Conservation (phyloP, 2,888 invertebrate genomes). For the Hemistola chrysoprasaria region DNA sequence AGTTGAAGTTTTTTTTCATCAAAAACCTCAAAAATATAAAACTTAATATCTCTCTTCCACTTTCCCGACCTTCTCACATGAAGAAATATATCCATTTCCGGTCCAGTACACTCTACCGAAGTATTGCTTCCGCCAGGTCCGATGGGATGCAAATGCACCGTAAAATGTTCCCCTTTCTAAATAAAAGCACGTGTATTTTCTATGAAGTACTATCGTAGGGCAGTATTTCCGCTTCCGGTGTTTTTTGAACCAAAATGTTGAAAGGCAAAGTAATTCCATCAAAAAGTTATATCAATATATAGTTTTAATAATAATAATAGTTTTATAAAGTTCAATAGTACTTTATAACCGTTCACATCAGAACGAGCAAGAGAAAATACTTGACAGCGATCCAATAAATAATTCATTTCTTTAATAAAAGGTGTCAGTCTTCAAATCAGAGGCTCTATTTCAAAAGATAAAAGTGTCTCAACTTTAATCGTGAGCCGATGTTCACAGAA, state of each 20-base stretch:
- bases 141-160: slow-evolving; percentile 8
- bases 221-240: too few species aligned
- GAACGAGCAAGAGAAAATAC: too few species aligned
- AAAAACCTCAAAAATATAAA: too few species aligned
- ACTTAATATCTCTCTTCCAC: slow-evolving; percentile 2
- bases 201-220: too few species aligned
- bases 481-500: slow-evolving; percentile 38
- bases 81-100: slow-evolving; percentile 19
- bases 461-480: slow-evolving; percentile 40
- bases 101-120: slow-evolving; percentile 8
- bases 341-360: too few species aligned
- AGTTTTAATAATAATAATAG: too few species aligned
- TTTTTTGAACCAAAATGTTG: too few species aligned
- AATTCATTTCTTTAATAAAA: slow-evolving; percentile 16
- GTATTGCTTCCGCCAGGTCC: slow-evolving; percentile 12
- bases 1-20: too few species aligned
- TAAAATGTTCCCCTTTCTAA: background rate
- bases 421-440: slow-evolving; percentile 14
- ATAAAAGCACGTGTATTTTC: too few species aligned
- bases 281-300: too few species aligned
- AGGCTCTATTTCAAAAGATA: slow-evolving; percentile 22
- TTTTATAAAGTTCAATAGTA: too few species aligned
- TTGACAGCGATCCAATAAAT: background rate
- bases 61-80: slow-evolving; percentile 6
- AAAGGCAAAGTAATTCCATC: too few species aligned